Conservation (phyloP, 1,140 invertebrate genomes). For the Tetragnatha versicolor region DNA sequence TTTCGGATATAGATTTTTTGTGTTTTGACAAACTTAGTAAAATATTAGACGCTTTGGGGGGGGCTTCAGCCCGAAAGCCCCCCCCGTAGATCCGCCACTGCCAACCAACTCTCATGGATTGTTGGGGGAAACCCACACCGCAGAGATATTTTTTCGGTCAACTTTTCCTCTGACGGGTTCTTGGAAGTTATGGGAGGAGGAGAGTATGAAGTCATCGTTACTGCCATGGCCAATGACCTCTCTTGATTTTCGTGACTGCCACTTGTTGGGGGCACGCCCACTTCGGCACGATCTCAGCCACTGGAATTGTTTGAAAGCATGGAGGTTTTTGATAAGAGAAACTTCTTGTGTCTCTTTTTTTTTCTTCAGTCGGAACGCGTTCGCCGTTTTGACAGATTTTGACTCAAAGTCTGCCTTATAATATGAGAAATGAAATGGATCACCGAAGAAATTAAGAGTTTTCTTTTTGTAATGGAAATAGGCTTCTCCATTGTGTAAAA, state of each 20-base stretch:
- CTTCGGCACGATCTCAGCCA: conserved; percentile 16
- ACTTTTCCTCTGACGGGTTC: background rate
- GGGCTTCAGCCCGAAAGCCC: background rate
- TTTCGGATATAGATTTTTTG: too few relatives aligned
- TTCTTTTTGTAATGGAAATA: too few relatives aligned
- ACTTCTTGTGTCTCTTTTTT: too few relatives aligned
- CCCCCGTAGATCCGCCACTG: background rate
- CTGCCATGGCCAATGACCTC: conserved; percentile 45
- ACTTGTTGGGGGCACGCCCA: conserved; percentile 35
- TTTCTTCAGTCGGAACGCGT: too few relatives aligned
- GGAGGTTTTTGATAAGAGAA: background rate
- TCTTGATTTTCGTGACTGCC: conserved; percentile 29
- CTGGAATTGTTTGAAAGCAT: conserved; percentile 23
- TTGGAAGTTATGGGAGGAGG: conserved; percentile 1
- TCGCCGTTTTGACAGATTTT: too few relatives aligned
- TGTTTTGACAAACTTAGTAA: too few relatives aligned
- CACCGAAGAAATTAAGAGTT: too few relatives aligned
- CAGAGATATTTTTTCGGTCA: background rate
- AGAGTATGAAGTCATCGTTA: conserved; percentile 47
- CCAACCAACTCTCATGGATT: too few relatives aligned
- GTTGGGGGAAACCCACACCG: background rate
- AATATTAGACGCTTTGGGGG: too few relatives aligned
- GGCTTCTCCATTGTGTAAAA: too few relatives aligned
- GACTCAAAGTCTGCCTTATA: too few relatives aligned
- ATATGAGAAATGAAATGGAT: too few relatives aligned